phyloP scores from a whole-genome alignment of 2,797 vertebrate genomes.

The Sitta carolinensis region DNA sequence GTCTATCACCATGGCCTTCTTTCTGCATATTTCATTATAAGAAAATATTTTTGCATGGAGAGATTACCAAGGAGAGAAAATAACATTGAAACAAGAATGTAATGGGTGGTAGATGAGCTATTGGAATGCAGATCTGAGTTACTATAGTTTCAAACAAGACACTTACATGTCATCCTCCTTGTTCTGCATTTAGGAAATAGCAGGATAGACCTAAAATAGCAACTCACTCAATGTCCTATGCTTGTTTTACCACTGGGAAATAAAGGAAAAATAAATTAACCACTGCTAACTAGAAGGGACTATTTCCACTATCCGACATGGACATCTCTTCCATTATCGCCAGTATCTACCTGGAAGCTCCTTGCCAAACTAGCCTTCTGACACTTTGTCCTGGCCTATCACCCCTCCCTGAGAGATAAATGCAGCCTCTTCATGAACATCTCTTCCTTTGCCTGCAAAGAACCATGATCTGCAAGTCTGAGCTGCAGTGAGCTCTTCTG shows the following conservation, averaged over 20 bases:
- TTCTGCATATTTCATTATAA: not conserved
- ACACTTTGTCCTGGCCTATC: not conserved
- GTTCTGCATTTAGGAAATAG: not conserved
- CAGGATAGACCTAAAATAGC: not conserved
- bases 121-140: not conserved
- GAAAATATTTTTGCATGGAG: constrained; percentile 1
- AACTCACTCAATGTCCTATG: not conserved
- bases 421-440: not conserved
- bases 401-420: not conserved
- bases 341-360: not conserved
- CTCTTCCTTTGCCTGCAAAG: not conserved
- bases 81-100: not conserved
- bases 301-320: not conserved
- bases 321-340: not conserved
- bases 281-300: not conserved
- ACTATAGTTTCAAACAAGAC: not conserved
- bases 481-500: not conserved
- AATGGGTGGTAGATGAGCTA: not conserved
- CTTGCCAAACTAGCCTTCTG: not conserved
- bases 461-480: not conserved
- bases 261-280: not conserved
- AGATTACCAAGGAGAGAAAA: not conserved
- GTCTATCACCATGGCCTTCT: not conserved
- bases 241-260: not conserved
- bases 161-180: not conserved